Conservation (phyloP, 2,888 invertebrate species). For the Sphecodes monilicornis region DNA sequence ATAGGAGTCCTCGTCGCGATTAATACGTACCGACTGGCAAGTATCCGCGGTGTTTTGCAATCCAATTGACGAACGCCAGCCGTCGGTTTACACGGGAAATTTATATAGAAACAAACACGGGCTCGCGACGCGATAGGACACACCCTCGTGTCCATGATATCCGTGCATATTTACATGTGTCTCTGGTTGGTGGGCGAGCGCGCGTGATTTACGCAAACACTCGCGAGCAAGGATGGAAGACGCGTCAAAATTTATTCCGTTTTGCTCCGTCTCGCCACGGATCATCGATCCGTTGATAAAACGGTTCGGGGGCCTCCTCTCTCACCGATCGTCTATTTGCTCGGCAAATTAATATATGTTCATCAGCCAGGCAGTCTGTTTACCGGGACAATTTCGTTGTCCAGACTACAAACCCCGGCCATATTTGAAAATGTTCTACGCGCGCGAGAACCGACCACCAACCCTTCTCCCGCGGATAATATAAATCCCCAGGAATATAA, state of each 20-base stretch:
- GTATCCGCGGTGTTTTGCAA: constrained; percentile 67
- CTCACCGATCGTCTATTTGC: constrained; percentile 49
- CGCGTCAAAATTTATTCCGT: constrained; percentile 62
- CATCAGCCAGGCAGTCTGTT: constrained; percentile 47
- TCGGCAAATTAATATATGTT: constrained; percentile 54
- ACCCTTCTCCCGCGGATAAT: background rate
- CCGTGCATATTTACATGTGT: constrained; percentile 68
- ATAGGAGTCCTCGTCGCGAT: constrained; percentile 43
- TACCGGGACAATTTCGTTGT: constrained; percentile 41
- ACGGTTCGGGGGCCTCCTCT: constrained; percentile 31
- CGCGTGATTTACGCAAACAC: constrained; percentile 66
- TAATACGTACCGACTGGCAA: constrained; percentile 63
- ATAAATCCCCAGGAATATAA: constrained; percentile 17
- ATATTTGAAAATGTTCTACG: constrained; percentile 10
- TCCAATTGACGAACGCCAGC: constrained; percentile 61
- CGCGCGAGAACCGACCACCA: background rate
- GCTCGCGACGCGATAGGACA: constrained; percentile 41
- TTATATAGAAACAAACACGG: constrained; percentile 55
- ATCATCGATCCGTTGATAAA: constrained; percentile 47
- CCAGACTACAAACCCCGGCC: background rate
- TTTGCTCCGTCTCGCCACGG: constrained; percentile 2
- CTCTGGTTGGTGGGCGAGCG: constrained; percentile 36
- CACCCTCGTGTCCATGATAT: constrained; percentile 53
- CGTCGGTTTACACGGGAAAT: constrained; percentile 64
- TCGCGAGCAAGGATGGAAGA: constrained; percentile 55